Conservation (phyloP, 2,113 vertebrate genomes). For the Taxidea taxus region DNA sequence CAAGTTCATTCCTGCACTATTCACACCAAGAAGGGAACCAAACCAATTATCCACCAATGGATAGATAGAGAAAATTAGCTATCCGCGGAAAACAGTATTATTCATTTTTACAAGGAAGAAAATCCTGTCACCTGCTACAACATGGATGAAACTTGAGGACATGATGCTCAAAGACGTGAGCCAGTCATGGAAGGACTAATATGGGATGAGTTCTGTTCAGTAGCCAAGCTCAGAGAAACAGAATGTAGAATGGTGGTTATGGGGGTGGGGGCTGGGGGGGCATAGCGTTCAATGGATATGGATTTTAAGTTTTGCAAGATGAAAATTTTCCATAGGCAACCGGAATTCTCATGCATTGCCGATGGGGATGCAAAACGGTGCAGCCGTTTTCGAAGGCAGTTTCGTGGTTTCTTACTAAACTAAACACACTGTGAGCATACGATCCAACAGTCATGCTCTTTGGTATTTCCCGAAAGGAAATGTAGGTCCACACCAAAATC, state of each 20-base stretch:
- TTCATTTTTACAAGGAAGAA: background rate
- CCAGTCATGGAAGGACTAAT: rapidly evolving
- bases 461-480: background rate
- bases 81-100: rapidly evolving
- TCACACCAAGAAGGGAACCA: rapidly evolving
- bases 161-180: rapidly evolving
- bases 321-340: background rate
- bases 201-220: rapidly evolving
- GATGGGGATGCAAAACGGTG: background rate
- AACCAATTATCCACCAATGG: rapidly evolving
- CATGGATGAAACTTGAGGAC: too few relatives aligned
- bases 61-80: rapidly evolving
- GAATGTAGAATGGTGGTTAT: too few relatives aligned
- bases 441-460: too few relatives aligned
- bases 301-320: background rate
- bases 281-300: rapidly evolving
- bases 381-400: background rate
- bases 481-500: background rate
- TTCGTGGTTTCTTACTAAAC: background rate
- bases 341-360: too few relatives aligned
- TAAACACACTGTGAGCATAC: rapidly evolving
- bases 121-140: too few relatives aligned
- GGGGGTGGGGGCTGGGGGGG: rapidly evolving
- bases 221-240: too few relatives aligned
- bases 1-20: rapidly evolving